These are phyloP conservation scores for Leptoclinus maculatus DNA, from an alignment of 2,797 vertebrate genomes.

Conservation along the genomic window DNA sequence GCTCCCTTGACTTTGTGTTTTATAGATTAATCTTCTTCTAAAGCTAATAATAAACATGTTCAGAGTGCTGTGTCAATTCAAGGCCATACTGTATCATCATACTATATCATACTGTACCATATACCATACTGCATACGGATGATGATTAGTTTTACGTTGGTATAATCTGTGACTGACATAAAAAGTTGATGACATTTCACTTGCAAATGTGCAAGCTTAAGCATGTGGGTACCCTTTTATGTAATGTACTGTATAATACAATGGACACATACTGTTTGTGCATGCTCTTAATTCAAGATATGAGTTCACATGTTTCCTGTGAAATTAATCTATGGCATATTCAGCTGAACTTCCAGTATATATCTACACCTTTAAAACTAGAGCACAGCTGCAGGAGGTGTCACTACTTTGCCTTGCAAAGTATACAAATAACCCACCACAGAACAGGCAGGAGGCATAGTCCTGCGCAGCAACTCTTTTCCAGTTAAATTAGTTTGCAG, in stretches of 20 bases:
- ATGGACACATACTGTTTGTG: not conserved
- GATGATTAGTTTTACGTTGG: not conserved
- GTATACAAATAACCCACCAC: slow-evolving; percentile 20
- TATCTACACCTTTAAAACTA: slow-evolving; percentile 17
- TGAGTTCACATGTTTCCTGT: not conserved
- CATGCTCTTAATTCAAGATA: not conserved
- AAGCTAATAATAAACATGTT: not conserved
- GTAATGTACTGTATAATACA: not conserved
- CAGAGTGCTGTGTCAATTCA: slow-evolving; percentile 3
- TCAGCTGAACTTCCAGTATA: slow-evolving; percentile 8
- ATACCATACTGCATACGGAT: slow-evolving; percentile 2
- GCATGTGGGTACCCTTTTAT: not conserved
- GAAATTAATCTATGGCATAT: not conserved
- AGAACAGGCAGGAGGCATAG: not conserved
- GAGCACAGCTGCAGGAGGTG: slow-evolving; percentile 34
- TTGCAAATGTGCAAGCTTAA: not conserved
- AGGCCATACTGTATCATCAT: not conserved
- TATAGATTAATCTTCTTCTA: slow-evolving; percentile 17
- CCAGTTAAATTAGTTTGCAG: not conserved
- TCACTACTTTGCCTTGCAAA: slow-evolving; percentile 34
- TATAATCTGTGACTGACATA: not conserved
- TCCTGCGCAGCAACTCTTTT: not conserved
- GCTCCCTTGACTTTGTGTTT: slow-evolving; percentile 8
- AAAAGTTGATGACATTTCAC: not conserved
- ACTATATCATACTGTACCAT: not conserved